These are phyloP conservation scores for Mamestra configurata DNA, from an alignment of 1,140 invertebrate genomes.

Conservation along the genomic window DNA sequence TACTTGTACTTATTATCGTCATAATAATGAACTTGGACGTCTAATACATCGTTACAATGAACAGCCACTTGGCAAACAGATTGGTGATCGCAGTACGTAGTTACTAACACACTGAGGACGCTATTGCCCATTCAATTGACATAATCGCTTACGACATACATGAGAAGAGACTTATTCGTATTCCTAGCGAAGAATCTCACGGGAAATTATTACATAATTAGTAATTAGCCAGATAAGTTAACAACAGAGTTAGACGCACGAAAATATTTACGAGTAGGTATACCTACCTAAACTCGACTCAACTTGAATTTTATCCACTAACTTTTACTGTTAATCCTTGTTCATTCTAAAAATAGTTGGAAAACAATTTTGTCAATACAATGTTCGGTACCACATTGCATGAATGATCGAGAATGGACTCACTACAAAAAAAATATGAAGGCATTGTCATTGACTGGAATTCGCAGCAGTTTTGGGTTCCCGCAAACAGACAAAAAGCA, in stretches of 20 bases:
- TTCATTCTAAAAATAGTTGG: too few species aligned
- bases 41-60: conserved; percentile 14
- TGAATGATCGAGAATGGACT: background rate
- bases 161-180: background rate
- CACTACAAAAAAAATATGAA: background rate
- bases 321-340: too few species aligned
- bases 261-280: too few species aligned
- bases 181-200: background rate
- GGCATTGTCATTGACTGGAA: background rate
- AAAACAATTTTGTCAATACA: background rate
- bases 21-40: background rate
- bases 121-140: conserved; percentile 24
- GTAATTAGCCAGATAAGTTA: background rate
- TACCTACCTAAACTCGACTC: too few species aligned
- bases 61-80: conserved; percentile 29
- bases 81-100: conserved; percentile 1
- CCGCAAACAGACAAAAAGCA: conserved; percentile 14
- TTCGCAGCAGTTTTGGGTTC: background rate
- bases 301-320: too few species aligned
- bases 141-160: conserved; percentile 16
- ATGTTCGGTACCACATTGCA: background rate
- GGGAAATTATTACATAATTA: conserved; percentile 2
- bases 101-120: background rate
- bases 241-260: too few species aligned
- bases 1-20: background rate